Percentiles rank a stretch among this genome's conserved stretches.
Conservation (phyloP, 1,140 invertebrate genomes). For the Pentalonia nigronervosa region DNA sequence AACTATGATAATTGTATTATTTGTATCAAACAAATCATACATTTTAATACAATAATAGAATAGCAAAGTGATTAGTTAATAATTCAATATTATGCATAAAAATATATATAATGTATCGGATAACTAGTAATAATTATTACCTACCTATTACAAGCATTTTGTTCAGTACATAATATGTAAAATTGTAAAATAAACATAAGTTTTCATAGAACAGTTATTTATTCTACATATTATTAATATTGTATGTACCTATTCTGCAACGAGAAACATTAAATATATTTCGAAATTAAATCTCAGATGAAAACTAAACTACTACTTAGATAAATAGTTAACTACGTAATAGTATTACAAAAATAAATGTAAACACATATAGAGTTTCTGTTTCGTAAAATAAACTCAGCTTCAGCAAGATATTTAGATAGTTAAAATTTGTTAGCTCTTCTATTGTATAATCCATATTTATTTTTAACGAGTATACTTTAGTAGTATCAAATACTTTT, state of each 20-base stretch:
- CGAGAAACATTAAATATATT: background rate
- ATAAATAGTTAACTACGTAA: background rate
- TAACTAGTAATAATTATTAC: background rate
- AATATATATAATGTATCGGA: too few species aligned
- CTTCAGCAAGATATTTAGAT: background rate
- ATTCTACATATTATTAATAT: background rate
- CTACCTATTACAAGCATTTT: background rate
- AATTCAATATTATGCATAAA: too few species aligned
- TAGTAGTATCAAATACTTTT: background rate
- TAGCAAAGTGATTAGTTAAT: too few species aligned
- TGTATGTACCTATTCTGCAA: background rate
- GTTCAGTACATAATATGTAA: background rate
- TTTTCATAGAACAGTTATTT: background rate
- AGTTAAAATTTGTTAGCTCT: background rate
- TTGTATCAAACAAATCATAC: background rate
- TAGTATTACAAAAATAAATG: background rate
- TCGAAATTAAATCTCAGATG: background rate
- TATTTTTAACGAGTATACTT: background rate
- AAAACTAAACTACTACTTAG: background rate
- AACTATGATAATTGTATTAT: background rate
- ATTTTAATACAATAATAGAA: background rate
- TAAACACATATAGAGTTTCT: background rate
- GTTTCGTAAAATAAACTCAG: background rate
- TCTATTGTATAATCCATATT: background rate
- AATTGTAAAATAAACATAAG: background rate